Evolutionary conservation across 2,113 vertebrate genomes (phyloP), one percentile per base, ranked within the genome.

Genomic region (Tupaia tana): DNA sequence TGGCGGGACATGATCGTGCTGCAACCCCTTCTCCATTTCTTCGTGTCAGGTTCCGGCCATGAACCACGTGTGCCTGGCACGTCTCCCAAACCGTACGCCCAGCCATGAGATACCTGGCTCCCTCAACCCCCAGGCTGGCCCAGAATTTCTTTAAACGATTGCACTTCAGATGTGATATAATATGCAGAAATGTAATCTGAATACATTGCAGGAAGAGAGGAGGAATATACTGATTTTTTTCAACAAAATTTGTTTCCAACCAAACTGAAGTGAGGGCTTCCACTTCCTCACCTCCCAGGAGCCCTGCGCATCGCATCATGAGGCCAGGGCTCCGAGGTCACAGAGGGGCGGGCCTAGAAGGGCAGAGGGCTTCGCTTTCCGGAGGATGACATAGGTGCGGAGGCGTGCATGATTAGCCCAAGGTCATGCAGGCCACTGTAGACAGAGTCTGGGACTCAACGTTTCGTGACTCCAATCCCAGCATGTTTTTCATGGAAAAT

Each of bases 71-170:
- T 43, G 43, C 43, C 43, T 43, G 43, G 43, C 43, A 43, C 6
- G 43, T 43, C 43, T 43, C 43, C 43, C 43, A 43, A 43, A 43
- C 43, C 43, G 43, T 6, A 43, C 43, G 6, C 3, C 6, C 43
- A 43, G 43, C 43, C 43, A 43, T 43, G 43, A 43, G 43, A 43
- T 3, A 43, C 43, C 43, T 43, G 43, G 43, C 43, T 43, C 43
- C 43, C 43, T 43, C 43, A 43, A 43, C 43, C 43, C 43, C 43
- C 43, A 43, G 43, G 43, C 43, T 43, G 43, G 43, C 43, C 43
- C 43, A 93, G 81, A 71, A 80, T 86, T 83, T 92, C 66, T 84
- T 96, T 93, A 90, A 90, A 92, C 92, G 86, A 89, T 89, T 71
- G 20, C 12, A 25, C 25, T 15, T 63, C 84, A 25, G 31, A 71